A percentile compares a stretch with the other conserved stretches of the same genome.
Conservation (phyloP, 2,888 invertebrate species). For the Tiliacea citrago region DNA sequence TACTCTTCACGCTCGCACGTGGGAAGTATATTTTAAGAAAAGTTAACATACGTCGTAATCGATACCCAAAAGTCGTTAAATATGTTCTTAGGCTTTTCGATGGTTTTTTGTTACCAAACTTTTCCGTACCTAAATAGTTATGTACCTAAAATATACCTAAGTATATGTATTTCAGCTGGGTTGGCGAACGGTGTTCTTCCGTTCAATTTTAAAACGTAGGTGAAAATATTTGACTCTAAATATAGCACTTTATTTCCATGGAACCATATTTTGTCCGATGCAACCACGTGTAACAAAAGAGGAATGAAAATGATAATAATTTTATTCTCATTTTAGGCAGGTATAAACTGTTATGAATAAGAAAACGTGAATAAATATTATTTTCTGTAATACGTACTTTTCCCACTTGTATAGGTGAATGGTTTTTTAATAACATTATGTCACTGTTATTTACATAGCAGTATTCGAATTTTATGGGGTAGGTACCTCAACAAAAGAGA, state of each 20-base stretch:
- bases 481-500: too few relatives aligned
- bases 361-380: conserved; percentile 12
- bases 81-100: conserved; percentile 1
- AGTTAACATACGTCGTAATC: conserved; percentile 1
- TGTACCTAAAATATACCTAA: not conserved
- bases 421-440: too few relatives aligned
- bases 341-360: not conserved
- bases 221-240: not conserved
- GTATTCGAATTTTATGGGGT: too few relatives aligned
- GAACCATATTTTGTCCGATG: not conserved
- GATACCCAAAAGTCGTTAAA: conserved; percentile 17
- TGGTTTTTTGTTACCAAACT: not conserved
- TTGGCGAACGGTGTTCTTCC: not conserved
- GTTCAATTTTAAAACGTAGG: not conserved
- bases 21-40: conserved; percentile 22
- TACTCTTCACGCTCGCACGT: conserved; percentile 25
- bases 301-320: not conserved
- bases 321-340: not conserved
- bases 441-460: too few relatives aligned
- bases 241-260: too few relatives aligned
- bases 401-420: too few relatives aligned
- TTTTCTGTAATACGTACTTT: not conserved
- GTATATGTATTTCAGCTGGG: not conserved
- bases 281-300: not conserved
- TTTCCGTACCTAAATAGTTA: not conserved